phyloP scores from a whole-genome alignment of 2,113 vertebrate genomes.

The Peromyscus maniculatus region DNA sequence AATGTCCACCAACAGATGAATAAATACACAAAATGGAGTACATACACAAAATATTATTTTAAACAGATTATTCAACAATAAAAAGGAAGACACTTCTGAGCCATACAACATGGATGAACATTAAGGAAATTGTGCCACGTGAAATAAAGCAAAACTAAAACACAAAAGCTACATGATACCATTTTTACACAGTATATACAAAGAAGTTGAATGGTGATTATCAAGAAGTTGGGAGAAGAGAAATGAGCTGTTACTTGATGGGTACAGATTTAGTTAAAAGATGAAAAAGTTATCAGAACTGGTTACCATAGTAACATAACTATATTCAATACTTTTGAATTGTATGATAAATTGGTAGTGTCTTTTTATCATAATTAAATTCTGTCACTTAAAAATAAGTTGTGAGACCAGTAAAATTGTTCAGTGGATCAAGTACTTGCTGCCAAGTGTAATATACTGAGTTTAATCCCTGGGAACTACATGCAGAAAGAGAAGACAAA shows the following conservation, averaged over 20 bases:
- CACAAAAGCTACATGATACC: background rate
- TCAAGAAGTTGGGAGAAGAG: background rate
- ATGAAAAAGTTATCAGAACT: conserved; percentile 35
- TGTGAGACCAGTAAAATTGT: background rate
- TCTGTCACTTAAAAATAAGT: background rate
- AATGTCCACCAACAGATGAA: background rate
- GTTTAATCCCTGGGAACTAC: background rate
- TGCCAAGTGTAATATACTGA: background rate
- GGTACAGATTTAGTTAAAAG: background rate
- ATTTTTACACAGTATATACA: background rate
- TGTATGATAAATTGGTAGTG: background rate
- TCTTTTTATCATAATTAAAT: background rate
- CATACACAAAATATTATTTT: background rate
- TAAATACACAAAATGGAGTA: background rate
- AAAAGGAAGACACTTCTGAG: background rate
- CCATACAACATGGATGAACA: background rate
- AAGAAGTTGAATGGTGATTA: background rate
- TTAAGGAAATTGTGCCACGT: background rate
- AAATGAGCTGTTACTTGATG: background rate
- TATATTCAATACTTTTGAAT: background rate
- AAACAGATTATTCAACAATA: background rate
- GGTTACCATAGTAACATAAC: background rate
- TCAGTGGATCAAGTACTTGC: background rate
- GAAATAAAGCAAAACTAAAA: conserved; percentile 1
- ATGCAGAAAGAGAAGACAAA: background rate